phyloP scores from a whole-genome alignment of 1,140 invertebrate species.

The Brachionus paranguensis region DNA sequence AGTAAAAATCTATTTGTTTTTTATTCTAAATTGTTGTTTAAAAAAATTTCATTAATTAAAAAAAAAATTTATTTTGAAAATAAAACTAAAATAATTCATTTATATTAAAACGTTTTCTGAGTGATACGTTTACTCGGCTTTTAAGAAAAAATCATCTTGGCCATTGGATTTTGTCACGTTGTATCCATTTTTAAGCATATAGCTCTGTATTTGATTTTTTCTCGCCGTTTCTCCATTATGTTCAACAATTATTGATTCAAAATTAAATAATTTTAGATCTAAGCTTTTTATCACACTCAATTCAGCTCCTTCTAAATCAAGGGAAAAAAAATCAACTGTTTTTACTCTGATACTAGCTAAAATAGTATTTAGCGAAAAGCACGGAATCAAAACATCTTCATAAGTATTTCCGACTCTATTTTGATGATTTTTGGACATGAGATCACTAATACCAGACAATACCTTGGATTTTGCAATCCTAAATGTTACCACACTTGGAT shows the following conservation, averaged over 20 bases:
- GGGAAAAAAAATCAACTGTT: slow-evolving; percentile 44
- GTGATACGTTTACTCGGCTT: neutral
- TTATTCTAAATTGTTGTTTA: too few relatives aligned
- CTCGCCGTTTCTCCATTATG: neutral
- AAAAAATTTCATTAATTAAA: too few relatives aligned
- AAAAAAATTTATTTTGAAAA: too few relatives aligned
- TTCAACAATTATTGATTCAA: neutral
- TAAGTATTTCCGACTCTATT: neutral
- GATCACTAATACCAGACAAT: neutral
- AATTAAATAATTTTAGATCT: neutral
- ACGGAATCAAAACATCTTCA: neutral
- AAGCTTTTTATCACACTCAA: slow-evolving; percentile 41
- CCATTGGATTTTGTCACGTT: neutral
- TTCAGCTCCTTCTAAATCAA: slow-evolving; percentile 45
- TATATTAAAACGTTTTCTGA: too few relatives aligned
- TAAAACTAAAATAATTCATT: too few relatives aligned
- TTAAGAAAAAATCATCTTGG: neutral
- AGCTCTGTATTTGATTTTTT: neutral
- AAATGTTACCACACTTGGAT: neutral
- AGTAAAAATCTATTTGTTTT: too few relatives aligned
- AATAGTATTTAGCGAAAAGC: slow-evolving; percentile 35
- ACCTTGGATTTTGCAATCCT: neutral
- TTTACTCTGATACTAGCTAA: neutral
- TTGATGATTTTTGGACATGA: neutral
- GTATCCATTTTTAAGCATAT: neutral